A percentile compares a stretch with the other conserved stretches of the same genome.
phyloP scores from a whole-genome alignment of 2,797 vertebrate species.

The Etheostoma perlongum region DNA sequence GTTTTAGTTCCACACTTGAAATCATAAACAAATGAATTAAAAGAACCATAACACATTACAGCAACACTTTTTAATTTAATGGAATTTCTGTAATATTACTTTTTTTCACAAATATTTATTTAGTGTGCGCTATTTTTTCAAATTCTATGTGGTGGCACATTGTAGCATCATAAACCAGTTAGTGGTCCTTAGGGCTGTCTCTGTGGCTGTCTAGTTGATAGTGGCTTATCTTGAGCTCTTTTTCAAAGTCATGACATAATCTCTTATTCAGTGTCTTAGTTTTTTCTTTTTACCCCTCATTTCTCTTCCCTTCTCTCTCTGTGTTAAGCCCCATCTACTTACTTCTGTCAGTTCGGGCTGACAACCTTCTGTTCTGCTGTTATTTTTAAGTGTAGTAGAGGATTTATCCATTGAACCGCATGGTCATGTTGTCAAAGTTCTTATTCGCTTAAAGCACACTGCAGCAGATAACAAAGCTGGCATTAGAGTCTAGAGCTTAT shows the following conservation, averaged over 20 bases:
- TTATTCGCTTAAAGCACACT: conserved; percentile 6
- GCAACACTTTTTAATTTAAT: neutral
- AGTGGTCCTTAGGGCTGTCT: conserved; percentile 33
- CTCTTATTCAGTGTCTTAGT: conserved; percentile 25
- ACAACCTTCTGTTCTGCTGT: conserved; percentile 26
- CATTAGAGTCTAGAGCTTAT: neutral
- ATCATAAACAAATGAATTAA: neutral
- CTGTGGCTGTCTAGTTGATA: conserved; percentile 17
- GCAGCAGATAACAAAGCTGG: neutral
- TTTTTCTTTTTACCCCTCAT: neutral
- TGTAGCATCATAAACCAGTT: conserved; percentile 35
- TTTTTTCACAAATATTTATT: neutral
- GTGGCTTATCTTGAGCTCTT: conserved; percentile 46
- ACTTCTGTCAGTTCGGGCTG: conserved; percentile 48
- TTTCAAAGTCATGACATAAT: conserved; percentile 42
- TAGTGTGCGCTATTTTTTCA: conserved; percentile 1
- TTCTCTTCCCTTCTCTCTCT: neutral
- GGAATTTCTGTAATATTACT: neutral
- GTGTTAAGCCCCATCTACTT: conserved; percentile 16
- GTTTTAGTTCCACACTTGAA: no score
- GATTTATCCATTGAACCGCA: conserved; percentile 6
- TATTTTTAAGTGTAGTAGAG: conserved; percentile 27
- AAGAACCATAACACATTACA: neutral
- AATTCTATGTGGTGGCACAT: conserved; percentile 32
- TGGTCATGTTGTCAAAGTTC: conserved; percentile 14